phyloP scores from a whole-genome alignment of 2,888 invertebrate species.

The Gasteruption jaculator region DNA sequence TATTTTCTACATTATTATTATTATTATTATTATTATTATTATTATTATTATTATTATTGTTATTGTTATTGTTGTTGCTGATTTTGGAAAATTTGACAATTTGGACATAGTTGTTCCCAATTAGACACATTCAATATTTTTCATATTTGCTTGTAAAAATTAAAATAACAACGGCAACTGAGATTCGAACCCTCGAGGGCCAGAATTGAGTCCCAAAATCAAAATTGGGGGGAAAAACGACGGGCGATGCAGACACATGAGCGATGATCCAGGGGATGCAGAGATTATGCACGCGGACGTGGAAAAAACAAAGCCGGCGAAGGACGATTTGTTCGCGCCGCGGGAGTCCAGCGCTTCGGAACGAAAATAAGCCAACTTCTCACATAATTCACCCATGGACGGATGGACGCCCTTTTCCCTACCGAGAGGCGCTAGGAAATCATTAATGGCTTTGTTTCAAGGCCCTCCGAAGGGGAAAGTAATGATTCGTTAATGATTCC shows the following conservation, averaged over 20 bases:
- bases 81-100: too few species aligned
- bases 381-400: conserved; percentile 45
- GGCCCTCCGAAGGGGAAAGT: conserved; percentile 28
- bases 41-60: too few species aligned
- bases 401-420: conserved; percentile 23
- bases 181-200: too few species aligned
- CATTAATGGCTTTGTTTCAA: conserved; percentile 51
- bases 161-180: too few species aligned
- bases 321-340: conserved; percentile 49
- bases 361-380: conserved; percentile 47
- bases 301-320: conserved; percentile 37
- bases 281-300: conserved; percentile 13
- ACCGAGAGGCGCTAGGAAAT: conserved; percentile 34
- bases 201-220: too few species aligned
- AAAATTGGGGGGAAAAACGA: conserved; percentile 19
- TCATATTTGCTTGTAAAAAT: too few species aligned
- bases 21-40: too few species aligned
- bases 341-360: conserved; percentile 47
- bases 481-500: conserved; percentile 47
- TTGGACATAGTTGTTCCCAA: too few species aligned
- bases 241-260: conserved; percentile 18
- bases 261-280: conserved; percentile 7
- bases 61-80: too few species aligned
- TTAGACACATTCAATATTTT: too few species aligned
- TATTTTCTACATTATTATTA: too few species aligned